phyloP scores from a whole-genome alignment of 2,888 invertebrate species.

The Chaitophorus viminalis region DNA sequence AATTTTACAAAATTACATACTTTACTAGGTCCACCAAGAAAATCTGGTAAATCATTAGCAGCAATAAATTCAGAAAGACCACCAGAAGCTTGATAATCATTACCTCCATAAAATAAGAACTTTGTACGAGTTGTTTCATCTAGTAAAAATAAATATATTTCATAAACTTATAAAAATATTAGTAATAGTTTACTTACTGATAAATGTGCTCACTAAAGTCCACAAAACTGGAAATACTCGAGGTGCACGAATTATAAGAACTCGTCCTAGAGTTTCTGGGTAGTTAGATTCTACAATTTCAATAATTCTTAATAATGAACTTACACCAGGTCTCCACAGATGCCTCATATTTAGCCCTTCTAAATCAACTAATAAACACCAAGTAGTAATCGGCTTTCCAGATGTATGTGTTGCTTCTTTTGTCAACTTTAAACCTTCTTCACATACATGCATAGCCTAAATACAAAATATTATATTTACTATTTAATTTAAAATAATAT shows the following conservation, averaged over 20 bases:
- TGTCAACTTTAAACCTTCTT: slow-evolving; percentile 87
- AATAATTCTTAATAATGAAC: slow-evolving; percentile 76
- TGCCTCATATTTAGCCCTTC: slow-evolving; percentile 96
- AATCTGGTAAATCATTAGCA: slow-evolving; percentile 87
- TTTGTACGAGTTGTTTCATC: slow-evolving; percentile 93
- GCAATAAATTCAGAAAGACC: slow-evolving; percentile 88
- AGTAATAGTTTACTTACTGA: slow-evolving; percentile 71
- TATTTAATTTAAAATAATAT: not conserved
- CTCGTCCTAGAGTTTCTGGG: slow-evolving; percentile 93
- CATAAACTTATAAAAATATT: not conserved
- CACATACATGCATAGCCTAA: slow-evolving; percentile 86
- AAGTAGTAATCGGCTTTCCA: slow-evolving; percentile 86
- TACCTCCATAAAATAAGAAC: slow-evolving; percentile 90
- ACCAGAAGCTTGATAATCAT: slow-evolving; percentile 83
- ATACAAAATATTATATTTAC: slow-evolving; percentile 64
- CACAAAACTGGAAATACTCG: slow-evolving; percentile 94
- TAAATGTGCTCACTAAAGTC: slow-evolving; percentile 94
- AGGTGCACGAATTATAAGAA: slow-evolving; percentile 90
- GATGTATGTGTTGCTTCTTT: slow-evolving; percentile 85
- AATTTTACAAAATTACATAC: slow-evolving; percentile 69
- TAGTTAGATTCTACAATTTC: slow-evolving; percentile 93
- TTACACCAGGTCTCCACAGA: slow-evolving; percentile 92
- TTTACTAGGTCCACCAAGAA: slow-evolving; percentile 89
- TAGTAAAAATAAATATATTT: slow-evolving; percentile 66
- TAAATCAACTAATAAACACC: slow-evolving; percentile 90